Conservation (phyloP, 2,113 vertebrate species). For the Lynx canadensis region DNA sequence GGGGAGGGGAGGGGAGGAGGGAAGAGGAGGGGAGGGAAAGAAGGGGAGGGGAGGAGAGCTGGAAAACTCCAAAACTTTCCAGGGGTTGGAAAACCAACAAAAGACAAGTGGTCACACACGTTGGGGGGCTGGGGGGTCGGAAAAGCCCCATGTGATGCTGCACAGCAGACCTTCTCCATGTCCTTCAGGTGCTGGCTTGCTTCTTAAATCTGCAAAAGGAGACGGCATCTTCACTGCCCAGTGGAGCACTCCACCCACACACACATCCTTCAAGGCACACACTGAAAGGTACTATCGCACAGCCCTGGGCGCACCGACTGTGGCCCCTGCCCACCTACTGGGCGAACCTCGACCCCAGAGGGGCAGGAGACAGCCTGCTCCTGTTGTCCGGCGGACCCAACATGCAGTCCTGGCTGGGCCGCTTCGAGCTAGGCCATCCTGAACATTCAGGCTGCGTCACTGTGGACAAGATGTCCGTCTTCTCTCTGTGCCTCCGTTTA, state of each 20-base stretch:
- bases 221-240: accelerated
- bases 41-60: too few relatives aligned
- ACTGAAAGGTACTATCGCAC: neutral
- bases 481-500: neutral
- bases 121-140: neutral
- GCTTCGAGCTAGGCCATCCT: accelerated
- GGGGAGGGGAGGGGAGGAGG: too few relatives aligned
- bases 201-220: neutral
- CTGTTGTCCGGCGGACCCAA: accelerated
- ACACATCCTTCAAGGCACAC: accelerated
- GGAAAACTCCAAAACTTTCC: too few relatives aligned
- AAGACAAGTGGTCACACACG: neutral
- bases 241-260: neutral
- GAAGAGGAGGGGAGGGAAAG: neutral
- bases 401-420: neutral
- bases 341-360: accelerated
- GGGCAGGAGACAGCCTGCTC: accelerated
- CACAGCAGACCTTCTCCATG: accelerated
- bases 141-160: accelerated
- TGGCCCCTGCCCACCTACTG: accelerated
- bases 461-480: neutral
- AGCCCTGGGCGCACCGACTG: neutral
- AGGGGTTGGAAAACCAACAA: too few relatives aligned
- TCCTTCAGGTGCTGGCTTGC: neutral
- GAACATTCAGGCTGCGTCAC: too few relatives aligned